Base-by-base conservation (phyloP, 2,113 vertebrate species). In the Odontophorus gujanensis region DNA sequence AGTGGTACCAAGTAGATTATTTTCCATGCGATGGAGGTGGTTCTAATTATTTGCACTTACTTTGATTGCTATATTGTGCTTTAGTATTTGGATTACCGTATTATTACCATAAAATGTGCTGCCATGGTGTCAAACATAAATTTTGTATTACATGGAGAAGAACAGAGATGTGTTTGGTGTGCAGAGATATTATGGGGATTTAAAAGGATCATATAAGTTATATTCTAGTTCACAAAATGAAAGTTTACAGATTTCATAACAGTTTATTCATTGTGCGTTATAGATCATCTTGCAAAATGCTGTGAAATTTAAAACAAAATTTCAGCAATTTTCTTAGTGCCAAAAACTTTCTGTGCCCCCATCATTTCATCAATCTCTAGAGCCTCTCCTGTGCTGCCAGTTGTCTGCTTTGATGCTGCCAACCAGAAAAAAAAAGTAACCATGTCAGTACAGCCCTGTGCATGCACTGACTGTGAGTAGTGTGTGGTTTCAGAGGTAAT, bases 11-110 rank as follows among this genome's bases (percentile, higher is more conserved):
- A 96, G 91, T 30, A 92, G 48, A 75, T 92, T 81, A 94, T 95
- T 97, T 97, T 97, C 91, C 55, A 86, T 85, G 77, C 32, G 34
- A 51, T 89, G 68, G 73, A 87, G 83, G 80, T 91, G 48, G 67
- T 81, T 97, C 73, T 97, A 97, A 96, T 97, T 97, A 95, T 96
- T 96, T 95, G 67, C 50, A 57, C 75, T 95, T 91, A 85, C 47
- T 96, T 92, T 94, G 87, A 95, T 96, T 90, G 32, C 61, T 92
- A 3, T 42, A 57, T 85, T 96, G 48, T 93, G 38, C 83, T 84
- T 95, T 96, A 87, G 21, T 61, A 26, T 92, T 95, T 25, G 5
- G 57, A 89, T 96, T 94, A 51, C 62, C 6, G 11, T 94, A 55
- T 88, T 96, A 92, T 92, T 97, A 91, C 51, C 68, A 67, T 83